A percentile compares a stretch with the other conserved stretches of the same genome.
Evolutionary conservation across 1,140 invertebrate species (phyloP).

Genomic region (Anoplolepis gracilipes): DNA sequence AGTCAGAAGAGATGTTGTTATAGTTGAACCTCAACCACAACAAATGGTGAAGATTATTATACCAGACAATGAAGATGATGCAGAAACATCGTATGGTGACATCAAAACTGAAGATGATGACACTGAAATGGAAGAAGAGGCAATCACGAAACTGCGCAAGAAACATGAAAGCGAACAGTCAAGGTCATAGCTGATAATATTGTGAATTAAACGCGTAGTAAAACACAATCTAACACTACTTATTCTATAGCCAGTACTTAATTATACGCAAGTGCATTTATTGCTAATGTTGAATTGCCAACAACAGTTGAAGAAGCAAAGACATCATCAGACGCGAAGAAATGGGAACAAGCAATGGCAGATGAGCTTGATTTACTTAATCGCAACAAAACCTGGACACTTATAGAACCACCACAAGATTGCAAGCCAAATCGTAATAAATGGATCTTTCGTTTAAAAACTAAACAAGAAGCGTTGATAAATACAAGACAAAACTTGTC

Average conservation of each 20-base stretch:
- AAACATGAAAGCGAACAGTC: not conserved
- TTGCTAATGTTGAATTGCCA: not conserved
- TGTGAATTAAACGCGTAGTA: not conserved
- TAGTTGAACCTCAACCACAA: not conserved
- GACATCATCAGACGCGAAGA: not conserved
- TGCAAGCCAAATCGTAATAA: not conserved
- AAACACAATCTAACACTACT: not conserved
- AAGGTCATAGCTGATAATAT: not conserved
- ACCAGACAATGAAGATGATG: not conserved
- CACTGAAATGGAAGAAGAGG: not conserved
- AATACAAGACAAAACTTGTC: conserved; percentile 5
- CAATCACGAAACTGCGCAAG: not conserved
- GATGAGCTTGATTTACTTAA: not conserved
- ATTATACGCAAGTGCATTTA: not conserved
- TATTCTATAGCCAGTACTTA: not conserved
- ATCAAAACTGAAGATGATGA: not conserved
- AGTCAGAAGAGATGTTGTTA: not conserved
- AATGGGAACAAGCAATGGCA: conserved; percentile 7
- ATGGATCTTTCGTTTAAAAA: not conserved
- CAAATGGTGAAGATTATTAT: not conserved
- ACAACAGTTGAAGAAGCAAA: conserved; percentile 8
- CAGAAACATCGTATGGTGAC: not conserved
- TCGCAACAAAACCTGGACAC: not conserved
- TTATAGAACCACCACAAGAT: not conserved
- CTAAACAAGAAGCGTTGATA: conserved; percentile 8